Percentiles rank a stretch among this genome's conserved stretches.
Conservation (phyloP, 1,140 invertebrate species). For the Aphelenchoides avenae region DNA sequence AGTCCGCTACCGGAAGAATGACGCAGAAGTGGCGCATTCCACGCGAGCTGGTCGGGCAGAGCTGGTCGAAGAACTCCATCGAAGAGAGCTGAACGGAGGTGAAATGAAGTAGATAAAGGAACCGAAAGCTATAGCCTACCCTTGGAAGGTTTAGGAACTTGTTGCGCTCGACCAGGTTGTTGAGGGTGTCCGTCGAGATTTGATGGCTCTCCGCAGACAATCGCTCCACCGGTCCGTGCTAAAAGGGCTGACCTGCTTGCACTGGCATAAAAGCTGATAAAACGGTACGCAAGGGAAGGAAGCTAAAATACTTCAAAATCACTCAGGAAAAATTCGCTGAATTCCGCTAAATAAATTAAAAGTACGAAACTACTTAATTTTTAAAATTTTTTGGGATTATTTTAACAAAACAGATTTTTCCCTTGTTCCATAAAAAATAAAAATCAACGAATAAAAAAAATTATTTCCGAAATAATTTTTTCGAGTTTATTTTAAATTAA, state of each 20-base stretch:
- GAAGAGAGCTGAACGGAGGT: slow-evolving; percentile 44
- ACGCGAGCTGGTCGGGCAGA: slow-evolving; percentile 49
- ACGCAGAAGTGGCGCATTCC: slow-evolving; percentile 42
- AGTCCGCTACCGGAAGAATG: slow-evolving; percentile 42
- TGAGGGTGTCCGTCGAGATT: slow-evolving; percentile 36
- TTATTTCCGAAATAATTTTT: slow-evolving; percentile 1
- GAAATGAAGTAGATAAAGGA: background rate
- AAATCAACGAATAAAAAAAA: too few relatives aligned
- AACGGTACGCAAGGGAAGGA: too few relatives aligned
- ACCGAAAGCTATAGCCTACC: slow-evolving; percentile 13
- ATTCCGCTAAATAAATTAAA: too few relatives aligned
- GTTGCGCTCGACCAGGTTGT: slow-evolving; percentile 41
- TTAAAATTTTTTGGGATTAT: background rate
- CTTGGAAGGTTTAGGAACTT: slow-evolving; percentile 43
- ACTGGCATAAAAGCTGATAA: too few relatives aligned
- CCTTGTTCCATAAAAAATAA: slow-evolving; percentile 8
- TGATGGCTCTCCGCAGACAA: slow-evolving; percentile 17
- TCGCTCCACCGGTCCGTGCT: slow-evolving; percentile 13
- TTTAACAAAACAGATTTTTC: background rate
- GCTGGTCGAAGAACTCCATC: slow-evolving; percentile 40
- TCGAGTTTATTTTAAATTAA: background rate
- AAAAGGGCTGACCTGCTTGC: too few relatives aligned
- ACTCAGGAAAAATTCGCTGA: too few relatives aligned
- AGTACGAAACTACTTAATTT: too few relatives aligned
- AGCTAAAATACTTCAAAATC: too few relatives aligned